Conservation (phyloP, 2,113 vertebrate species). For the Perca flavescens region DNA sequence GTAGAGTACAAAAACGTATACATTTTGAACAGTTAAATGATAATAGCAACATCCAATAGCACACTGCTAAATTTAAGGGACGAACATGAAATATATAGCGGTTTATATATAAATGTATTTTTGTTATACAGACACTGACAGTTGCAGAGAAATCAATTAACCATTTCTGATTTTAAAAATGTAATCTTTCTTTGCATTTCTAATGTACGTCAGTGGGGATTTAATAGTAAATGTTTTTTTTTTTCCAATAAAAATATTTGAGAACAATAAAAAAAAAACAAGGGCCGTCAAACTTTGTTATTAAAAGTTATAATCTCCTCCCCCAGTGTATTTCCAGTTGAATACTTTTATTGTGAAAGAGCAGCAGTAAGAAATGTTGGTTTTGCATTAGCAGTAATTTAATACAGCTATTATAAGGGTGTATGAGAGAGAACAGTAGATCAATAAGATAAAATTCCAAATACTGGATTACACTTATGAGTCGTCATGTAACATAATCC, state of each 20-base stretch:
- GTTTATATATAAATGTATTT: not conserved
- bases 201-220: not conserved
- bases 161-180: not conserved
- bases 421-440: not conserved
- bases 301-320: not conserved
- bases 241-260: not conserved
- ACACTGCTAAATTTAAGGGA: not conserved
- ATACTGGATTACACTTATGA: not conserved
- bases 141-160: not conserved
- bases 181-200: not conserved
- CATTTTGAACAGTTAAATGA: not conserved
- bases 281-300: not conserved
- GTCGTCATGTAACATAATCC: not conserved
- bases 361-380: not conserved
- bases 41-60: not conserved
- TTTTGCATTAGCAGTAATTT: not conserved
- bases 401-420: not conserved
- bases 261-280: not conserved
- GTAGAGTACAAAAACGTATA: too few relatives aligned
- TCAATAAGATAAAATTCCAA: not conserved
- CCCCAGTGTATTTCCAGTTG: not conserved
- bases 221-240: not conserved
- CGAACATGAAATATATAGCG: not conserved
- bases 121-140: not conserved
- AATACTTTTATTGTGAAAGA: not conserved